These are phyloP conservation scores for Strigops habroptila DNA, from an alignment of 2,113 vertebrate genomes.

Conservation along the genomic window DNA sequence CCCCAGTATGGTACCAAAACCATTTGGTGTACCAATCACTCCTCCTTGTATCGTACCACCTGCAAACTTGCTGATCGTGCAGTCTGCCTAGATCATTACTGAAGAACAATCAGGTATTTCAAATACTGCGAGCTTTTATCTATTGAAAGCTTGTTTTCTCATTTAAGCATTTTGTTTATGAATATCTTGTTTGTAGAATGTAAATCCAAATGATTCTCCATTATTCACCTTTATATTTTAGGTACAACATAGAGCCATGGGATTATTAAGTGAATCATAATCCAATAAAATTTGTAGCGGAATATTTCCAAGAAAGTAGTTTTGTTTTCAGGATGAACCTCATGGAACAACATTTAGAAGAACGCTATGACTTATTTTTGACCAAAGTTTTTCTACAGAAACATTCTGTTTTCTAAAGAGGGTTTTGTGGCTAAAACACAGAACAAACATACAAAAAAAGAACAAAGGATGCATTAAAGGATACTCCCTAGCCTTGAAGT, in stretches of 20 bases:
- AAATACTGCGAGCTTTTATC: background rate
- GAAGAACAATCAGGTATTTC: background rate
- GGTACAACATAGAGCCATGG: background rate
- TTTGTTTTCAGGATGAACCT: background rate
- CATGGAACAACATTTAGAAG: background rate
- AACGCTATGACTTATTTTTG: background rate
- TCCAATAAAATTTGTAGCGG: background rate
- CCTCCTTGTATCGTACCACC: background rate
- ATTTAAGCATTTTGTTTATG: background rate
- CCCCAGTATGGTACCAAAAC: background rate
- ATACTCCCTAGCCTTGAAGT: background rate
- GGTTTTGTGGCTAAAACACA: conserved; percentile 29
- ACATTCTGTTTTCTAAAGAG: background rate
- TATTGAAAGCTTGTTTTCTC: background rate
- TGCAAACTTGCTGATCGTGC: background rate
- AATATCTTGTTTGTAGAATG: background rate
- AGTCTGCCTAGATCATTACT: background rate
- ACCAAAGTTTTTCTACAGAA: background rate
- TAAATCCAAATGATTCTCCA: background rate
- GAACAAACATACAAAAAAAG: background rate
- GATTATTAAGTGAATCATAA: background rate
- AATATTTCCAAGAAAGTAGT: background rate
- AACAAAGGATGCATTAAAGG: background rate
- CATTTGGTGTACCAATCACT: background rate
- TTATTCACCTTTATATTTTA: background rate